phyloP scores from a whole-genome alignment of 2,888 invertebrate genomes.

The Parnassius mnemosyne region DNA sequence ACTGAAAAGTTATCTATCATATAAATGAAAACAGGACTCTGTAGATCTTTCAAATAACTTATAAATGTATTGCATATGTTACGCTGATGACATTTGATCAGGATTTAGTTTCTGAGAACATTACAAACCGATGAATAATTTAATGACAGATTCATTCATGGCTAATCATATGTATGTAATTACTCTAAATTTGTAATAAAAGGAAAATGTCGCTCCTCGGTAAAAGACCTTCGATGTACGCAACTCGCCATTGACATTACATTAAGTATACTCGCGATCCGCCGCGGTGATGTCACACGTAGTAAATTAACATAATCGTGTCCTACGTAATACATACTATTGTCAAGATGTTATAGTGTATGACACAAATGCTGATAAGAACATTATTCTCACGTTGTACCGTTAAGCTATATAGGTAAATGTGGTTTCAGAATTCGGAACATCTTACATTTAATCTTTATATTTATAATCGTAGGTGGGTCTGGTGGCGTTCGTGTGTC shows the following conservation, averaged over 20 bases:
- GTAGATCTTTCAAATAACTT: background rate
- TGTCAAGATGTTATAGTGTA: slow-evolving; percentile 32
- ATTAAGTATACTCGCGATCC: slow-evolving; percentile 20
- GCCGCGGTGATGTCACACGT: slow-evolving; percentile 56
- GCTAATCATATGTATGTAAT: slow-evolving; percentile 17
- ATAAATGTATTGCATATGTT: slow-evolving; percentile 1
- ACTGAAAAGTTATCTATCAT: no score
- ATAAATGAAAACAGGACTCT: no score
- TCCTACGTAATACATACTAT: slow-evolving; percentile 33
- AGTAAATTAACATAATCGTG: slow-evolving; percentile 64
- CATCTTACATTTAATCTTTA: no score
- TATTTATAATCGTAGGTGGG: no score
- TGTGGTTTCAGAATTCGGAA: background rate
- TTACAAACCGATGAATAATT: slow-evolving; percentile 2
- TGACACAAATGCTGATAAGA: slow-evolving; percentile 15
- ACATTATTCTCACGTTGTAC: slow-evolving; percentile 6
- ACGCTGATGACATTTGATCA: background rate
- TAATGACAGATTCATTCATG: slow-evolving; percentile 32
- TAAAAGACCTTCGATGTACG: slow-evolving; percentile 31
- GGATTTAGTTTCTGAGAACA: slow-evolving; percentile 8
- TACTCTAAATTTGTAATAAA: slow-evolving; percentile 15
- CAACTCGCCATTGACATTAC: slow-evolving; percentile 36
- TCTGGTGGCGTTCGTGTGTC: no score
- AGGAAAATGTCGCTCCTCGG: slow-evolving; percentile 28
- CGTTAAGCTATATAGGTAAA: background rate